Percentiles rank a stretch among this genome's conserved stretches.
Conservation (phyloP, 1,140 invertebrate genomes). For the Euura saliciscinereae region DNA sequence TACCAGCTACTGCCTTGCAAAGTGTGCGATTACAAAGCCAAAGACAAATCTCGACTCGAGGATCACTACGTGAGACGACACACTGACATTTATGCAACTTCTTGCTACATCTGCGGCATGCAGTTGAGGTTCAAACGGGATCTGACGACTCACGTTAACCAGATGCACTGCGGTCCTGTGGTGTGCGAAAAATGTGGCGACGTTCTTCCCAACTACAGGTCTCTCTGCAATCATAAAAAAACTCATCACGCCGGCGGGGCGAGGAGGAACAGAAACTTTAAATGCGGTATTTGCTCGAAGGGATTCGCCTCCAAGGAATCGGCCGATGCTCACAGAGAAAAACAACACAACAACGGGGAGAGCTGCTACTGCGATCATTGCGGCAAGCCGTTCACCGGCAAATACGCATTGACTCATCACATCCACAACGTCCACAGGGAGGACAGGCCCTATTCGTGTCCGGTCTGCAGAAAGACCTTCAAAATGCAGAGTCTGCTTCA, state of each 20-base stretch:
- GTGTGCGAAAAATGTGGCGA: constrained; percentile 52
- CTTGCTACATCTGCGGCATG: constrained; percentile 28
- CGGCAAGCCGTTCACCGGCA: constrained; percentile 65
- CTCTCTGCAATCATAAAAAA: constrained; percentile 11
- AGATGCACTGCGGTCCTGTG: constrained; percentile 49
- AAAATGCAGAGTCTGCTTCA: constrained; percentile 61
- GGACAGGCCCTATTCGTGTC: constrained; percentile 73
- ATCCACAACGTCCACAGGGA: constrained; percentile 66
- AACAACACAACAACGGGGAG: constrained; percentile 38
- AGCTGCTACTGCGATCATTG: constrained; percentile 77
- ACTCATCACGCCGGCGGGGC: neutral
- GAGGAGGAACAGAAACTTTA: constrained; percentile 16
- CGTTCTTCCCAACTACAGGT: constrained; percentile 27
- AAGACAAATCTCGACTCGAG: constrained; percentile 35
- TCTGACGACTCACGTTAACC: constrained; percentile 57
- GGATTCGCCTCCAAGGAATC: constrained; percentile 25
- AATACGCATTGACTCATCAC: constrained; percentile 53
- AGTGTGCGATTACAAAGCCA: constrained; percentile 49
- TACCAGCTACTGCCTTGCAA: constrained; percentile 32
- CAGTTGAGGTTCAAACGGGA: constrained; percentile 51
- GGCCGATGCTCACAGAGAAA: constrained; percentile 28
- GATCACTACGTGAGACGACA: constrained; percentile 11
- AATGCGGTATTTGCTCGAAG: constrained; percentile 33
- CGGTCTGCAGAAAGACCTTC: constrained; percentile 72
- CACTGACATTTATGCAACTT: neutral